Percentiles rank a stretch among this genome's conserved stretches.
Conservation (phyloP, 2,888 invertebrate species). For the Listrodromus nycthemerus region DNA sequence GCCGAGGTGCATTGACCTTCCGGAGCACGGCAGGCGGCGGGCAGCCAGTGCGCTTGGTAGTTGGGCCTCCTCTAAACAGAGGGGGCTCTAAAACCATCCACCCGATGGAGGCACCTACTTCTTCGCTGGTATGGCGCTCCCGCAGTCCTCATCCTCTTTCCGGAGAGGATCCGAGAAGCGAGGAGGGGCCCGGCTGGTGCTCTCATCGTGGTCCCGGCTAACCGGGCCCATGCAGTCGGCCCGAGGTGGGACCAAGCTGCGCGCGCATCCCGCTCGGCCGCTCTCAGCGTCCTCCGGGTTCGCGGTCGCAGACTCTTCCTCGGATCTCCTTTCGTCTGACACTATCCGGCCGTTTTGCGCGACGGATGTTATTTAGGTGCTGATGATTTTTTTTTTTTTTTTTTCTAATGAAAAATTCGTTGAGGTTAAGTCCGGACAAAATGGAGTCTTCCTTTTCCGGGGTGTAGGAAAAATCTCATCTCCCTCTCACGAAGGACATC, state of each 20-base stretch:
- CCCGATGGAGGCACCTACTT: constrained; percentile 59
- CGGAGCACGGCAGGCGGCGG: constrained; percentile 74
- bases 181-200: background rate
- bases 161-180: constrained; percentile 18
- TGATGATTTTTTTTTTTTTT: background rate
- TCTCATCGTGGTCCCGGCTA: constrained; percentile 14
- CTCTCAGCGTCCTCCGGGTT: constrained; percentile 49
- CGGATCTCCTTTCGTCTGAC: constrained; percentile 20
- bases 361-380: background rate
- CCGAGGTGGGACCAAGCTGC: constrained; percentile 25
- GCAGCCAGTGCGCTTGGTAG: constrained; percentile 67
- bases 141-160: constrained; percentile 16
- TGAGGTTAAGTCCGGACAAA: no score
- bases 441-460: no score
- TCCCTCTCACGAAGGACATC: no score
- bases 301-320: constrained; percentile 58
- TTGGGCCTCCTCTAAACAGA: constrained; percentile 63
- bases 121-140: constrained; percentile 31
- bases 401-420: background rate
- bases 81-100: constrained; percentile 56
- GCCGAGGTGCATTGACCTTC: constrained; percentile 83
- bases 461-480: no score
- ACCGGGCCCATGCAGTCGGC: constrained; percentile 22
- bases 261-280: constrained; percentile 44
- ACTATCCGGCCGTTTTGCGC: constrained; percentile 9